A percentile compares a stretch with the other conserved stretches of the same genome.
These are phyloP conservation scores for Tinamus major DNA, from an alignment of 2,797 vertebrate species.

Conservation along the genomic window DNA sequence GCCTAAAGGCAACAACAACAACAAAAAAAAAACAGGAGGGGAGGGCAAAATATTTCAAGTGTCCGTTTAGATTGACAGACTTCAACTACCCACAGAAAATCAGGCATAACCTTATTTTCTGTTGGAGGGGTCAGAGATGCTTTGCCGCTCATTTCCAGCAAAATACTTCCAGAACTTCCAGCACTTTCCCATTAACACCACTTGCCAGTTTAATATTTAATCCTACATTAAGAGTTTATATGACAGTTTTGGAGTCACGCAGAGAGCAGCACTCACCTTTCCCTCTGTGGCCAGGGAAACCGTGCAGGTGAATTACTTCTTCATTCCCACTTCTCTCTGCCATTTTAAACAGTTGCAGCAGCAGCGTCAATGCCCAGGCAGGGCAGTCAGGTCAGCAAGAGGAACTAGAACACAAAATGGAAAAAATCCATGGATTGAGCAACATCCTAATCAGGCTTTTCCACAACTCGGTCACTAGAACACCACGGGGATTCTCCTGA, in stretches of 20 bases:
- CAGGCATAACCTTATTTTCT: too few species aligned
- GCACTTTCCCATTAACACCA: not conserved
- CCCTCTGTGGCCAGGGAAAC: constrained; percentile 87
- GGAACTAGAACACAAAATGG: constrained; percentile 50
- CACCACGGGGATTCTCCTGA: not conserved
- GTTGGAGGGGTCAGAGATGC: too few species aligned
- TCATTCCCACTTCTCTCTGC: constrained; percentile 88
- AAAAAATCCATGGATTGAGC: not conserved
- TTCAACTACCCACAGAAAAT: not conserved
- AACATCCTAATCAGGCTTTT: fast-evolving
- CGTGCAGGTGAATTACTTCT: constrained; percentile 90
- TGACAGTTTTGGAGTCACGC: fast-evolving
- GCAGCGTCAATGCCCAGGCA: constrained; percentile 48
- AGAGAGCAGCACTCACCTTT: constrained; percentile 79
- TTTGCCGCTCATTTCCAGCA: not conserved
- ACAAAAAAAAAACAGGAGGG: not conserved
- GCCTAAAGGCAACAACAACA: not conserved
- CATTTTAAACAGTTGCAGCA: constrained; percentile 82
- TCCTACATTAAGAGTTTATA: not conserved
- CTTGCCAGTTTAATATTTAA: not conserved
- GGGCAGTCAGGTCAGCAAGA: constrained; percentile 44
- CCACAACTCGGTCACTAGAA: not conserved
- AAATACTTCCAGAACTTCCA: not conserved
- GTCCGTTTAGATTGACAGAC: not conserved
- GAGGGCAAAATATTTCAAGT: constrained; percentile 12